Evolutionary conservation across 2,113 vertebrate species (phyloP).

Genomic region (Nannobrachium achirus): DNA sequence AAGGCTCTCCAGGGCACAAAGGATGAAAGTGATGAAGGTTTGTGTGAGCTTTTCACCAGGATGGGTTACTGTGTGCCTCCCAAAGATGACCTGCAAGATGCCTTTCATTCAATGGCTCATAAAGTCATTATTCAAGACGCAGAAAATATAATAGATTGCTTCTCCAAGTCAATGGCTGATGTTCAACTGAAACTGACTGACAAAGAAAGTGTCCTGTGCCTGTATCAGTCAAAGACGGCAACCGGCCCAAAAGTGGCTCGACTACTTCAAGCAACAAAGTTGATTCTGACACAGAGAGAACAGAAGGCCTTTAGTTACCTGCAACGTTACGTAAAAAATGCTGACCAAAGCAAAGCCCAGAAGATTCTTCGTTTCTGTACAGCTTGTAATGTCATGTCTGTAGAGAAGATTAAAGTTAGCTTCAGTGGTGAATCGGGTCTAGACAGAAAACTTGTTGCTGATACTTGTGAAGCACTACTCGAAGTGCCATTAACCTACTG

Average conservation of each 20-base stretch:
- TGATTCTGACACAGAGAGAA: slow-evolving; percentile 9
- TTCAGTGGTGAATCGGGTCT: slow-evolving; percentile 27
- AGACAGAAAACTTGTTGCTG: slow-evolving; percentile 20
- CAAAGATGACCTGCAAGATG: neutral
- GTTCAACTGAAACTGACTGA: no score
- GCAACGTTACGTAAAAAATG: slow-evolving; percentile 23
- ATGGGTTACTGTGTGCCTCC: no score
- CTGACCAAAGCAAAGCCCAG: slow-evolving; percentile 19
- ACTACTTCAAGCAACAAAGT: slow-evolving; percentile 10
- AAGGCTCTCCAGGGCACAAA: no score
- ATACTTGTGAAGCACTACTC: slow-evolving; percentile 31
- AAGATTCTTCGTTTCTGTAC: slow-evolving; percentile 19
- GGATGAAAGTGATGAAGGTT: no score
- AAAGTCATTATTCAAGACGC: no score
- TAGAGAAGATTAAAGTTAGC: slow-evolving; percentile 11
- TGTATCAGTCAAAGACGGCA: neutral
- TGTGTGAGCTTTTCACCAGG: no score
- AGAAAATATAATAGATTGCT: no score
- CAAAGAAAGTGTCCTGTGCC: neutral
- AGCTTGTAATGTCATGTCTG: slow-evolving; percentile 16
- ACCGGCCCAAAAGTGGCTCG: slow-evolving; percentile 21
- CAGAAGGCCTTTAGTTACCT: slow-evolving; percentile 19
- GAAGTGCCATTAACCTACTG: slow-evolving; percentile 26
- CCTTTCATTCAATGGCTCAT: neutral
- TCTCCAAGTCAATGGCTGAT: no score